Conservation (phyloP, 2,888 invertebrate species). For the Drosophila niveifrons region DNA sequence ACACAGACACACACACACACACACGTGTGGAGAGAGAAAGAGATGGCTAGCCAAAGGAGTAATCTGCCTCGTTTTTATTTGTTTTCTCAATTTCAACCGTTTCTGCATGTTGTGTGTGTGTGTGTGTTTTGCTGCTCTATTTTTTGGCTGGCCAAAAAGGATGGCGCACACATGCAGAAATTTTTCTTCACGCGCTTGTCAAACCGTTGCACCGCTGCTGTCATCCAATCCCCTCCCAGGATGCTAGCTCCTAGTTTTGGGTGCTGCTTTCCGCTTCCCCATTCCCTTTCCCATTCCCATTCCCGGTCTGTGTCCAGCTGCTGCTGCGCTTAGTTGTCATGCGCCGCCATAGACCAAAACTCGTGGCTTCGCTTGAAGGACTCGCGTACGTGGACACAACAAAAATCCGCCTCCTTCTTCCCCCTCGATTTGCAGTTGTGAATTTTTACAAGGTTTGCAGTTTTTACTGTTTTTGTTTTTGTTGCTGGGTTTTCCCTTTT, state of each 20-base stretch:
- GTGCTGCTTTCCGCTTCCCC: not conserved
- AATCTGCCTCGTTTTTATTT: conserved; percentile 68
- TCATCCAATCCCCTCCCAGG: conserved; percentile 59
- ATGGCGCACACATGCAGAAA: conserved; percentile 73
- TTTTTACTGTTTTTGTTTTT: conserved; percentile 38
- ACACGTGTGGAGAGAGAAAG: conserved; percentile 6
- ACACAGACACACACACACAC: conserved; percentile 29
- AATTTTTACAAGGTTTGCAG: conserved; percentile 77
- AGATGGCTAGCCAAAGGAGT: conserved; percentile 42
- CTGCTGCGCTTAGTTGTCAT: conserved; percentile 69
- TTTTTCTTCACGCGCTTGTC: conserved; percentile 78
- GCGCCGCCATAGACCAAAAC: conserved; percentile 72
- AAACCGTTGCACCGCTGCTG: conserved; percentile 75
- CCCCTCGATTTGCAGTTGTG: conserved; percentile 43
- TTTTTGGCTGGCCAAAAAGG: conserved; percentile 24
- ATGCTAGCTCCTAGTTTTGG: conserved; percentile 25
- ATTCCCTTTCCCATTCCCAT: not conserved
- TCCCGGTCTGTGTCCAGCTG: conserved; percentile 30
- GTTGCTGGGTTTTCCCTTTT: conserved; percentile 26
- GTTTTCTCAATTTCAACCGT: conserved; percentile 68
- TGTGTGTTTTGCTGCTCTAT: conserved; percentile 27
- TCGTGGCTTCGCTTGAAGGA: conserved; percentile 51
- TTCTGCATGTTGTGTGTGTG: conserved; percentile 34
- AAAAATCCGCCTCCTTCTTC: conserved; percentile 22
- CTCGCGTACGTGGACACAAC: conserved; percentile 72